Conservation (phyloP, 1,140 invertebrate genomes). For the Antheraea mylitta region DNA sequence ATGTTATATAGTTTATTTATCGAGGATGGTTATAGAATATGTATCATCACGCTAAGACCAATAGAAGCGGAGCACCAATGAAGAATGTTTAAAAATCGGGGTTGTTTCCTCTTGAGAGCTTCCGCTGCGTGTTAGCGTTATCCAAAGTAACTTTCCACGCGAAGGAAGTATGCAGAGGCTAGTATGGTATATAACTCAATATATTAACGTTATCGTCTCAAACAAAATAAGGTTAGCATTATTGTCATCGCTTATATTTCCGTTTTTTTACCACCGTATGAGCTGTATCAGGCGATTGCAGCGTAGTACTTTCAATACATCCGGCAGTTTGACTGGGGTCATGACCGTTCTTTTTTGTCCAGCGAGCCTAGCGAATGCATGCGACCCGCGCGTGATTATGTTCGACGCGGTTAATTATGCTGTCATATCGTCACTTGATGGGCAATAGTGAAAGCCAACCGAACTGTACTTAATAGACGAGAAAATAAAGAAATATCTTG, state of each 20-base stretch:
- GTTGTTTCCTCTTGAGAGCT: too few relatives aligned
- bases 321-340: slow-evolving; percentile 64
- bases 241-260: background rate
- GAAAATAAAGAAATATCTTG: background rate
- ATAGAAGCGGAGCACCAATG: too few relatives aligned
- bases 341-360: slow-evolving; percentile 70
- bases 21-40: too few relatives aligned
- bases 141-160: too few relatives aligned
- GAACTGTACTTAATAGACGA: background rate
- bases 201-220: background rate
- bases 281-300: slow-evolving; percentile 30
- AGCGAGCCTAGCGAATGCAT: slow-evolving; percentile 46
- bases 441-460: slow-evolving; percentile 66
- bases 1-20: too few relatives aligned
- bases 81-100: too few relatives aligned
- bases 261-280: background rate
- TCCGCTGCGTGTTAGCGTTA: too few relatives aligned
- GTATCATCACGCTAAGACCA: too few relatives aligned
- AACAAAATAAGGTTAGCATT: background rate
- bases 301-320: slow-evolving; percentile 73
- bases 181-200: too few relatives aligned
- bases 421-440: slow-evolving; percentile 73
- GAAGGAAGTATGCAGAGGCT: too few relatives aligned
- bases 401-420: slow-evolving; percentile 73
- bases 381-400: slow-evolving; percentile 63